phyloP scores from a whole-genome alignment of 2,888 invertebrate genomes.

The Itoplectis maculator region DNA sequence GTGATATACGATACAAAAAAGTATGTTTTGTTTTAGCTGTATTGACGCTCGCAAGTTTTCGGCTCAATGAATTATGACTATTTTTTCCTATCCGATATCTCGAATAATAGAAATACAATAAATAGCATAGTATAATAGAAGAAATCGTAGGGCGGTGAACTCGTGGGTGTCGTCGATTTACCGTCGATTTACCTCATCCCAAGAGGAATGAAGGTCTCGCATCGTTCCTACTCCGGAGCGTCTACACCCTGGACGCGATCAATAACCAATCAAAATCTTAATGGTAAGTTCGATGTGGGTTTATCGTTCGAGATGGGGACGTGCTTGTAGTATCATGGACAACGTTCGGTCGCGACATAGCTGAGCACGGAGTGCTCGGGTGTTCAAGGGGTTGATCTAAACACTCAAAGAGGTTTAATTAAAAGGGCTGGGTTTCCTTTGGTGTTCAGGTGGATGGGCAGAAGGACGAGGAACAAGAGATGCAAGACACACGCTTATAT shows the following conservation, averaged over 20 bases:
- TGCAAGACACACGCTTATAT: constrained; percentile 14
- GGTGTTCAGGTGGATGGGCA: constrained; percentile 19
- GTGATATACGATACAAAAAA: too few relatives aligned
- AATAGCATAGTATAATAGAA: constrained; percentile 7
- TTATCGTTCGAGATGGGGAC: constrained; percentile 58
- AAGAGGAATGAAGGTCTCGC: constrained; percentile 13
- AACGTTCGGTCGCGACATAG: background rate
- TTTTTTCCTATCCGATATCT: too few relatives aligned
- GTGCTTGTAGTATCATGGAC: constrained; percentile 40
- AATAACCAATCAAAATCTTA: constrained; percentile 76
- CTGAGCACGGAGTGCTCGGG: constrained; percentile 19
- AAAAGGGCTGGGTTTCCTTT: constrained; percentile 51
- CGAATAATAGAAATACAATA: background rate
- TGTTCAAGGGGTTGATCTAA: constrained; percentile 38
- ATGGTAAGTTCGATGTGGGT: constrained; percentile 71
- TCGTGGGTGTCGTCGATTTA: constrained; percentile 30
- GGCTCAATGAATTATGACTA: too few relatives aligned
- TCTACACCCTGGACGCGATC: constrained; percentile 61
- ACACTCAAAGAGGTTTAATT: constrained; percentile 58
- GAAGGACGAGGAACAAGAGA: constrained; percentile 39
- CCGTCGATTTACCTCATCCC: constrained; percentile 40
- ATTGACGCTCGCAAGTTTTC: too few relatives aligned
- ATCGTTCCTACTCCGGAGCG: constrained; percentile 21
- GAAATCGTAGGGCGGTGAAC: constrained; percentile 16
- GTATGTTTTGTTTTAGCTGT: too few relatives aligned